Evolutionary conservation across 2,797 vertebrate species (phyloP).

Genomic region (Rhadinocentrus ornatus): DNA sequence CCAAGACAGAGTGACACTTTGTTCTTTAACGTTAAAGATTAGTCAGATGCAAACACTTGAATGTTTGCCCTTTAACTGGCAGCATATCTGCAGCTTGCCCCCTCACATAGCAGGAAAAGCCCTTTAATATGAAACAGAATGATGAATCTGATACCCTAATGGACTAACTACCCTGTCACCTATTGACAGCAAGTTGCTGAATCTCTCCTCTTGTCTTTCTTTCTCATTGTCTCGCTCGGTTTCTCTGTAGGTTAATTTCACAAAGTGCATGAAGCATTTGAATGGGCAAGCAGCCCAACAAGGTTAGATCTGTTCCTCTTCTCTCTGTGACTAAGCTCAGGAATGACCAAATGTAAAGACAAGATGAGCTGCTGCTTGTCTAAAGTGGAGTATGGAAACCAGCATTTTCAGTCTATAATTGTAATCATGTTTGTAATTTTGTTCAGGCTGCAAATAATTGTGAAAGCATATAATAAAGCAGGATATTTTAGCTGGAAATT

Average conservation of each 20-base stretch:
- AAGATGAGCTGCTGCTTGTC: conserved; percentile 16
- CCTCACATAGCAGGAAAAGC: conserved; percentile 25
- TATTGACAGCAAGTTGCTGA: conserved; percentile 51
- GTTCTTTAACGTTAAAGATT: conserved; percentile 78
- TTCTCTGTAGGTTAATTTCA: conserved; percentile 17
- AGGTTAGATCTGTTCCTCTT: conserved; percentile 7
- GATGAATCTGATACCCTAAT: conserved; percentile 47
- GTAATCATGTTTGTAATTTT: not conserved
- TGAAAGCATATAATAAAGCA: too few species aligned
- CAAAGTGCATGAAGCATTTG: conserved; percentile 34
- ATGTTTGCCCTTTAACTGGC: conserved; percentile 54
- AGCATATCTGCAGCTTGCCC: conserved; percentile 1
- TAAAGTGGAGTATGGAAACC: not conserved
- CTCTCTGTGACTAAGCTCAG: conserved; percentile 30
- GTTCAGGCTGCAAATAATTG: too few species aligned
- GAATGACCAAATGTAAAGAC: conserved; percentile 29
- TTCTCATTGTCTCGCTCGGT: conserved; percentile 1
- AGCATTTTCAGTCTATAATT: not conserved
- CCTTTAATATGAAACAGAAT: conserved; percentile 43
- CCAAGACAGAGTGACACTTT: conserved; percentile 68
- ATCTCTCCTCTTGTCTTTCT: conserved; percentile 19
- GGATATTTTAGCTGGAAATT: too few species aligned
- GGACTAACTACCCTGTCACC: conserved; percentile 50
- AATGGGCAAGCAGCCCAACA: conserved; percentile 49
- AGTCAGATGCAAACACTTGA: conserved; percentile 63